phyloP scores from a whole-genome alignment of 2,113 vertebrate species.

The Paraplagusia blochii region DNA sequence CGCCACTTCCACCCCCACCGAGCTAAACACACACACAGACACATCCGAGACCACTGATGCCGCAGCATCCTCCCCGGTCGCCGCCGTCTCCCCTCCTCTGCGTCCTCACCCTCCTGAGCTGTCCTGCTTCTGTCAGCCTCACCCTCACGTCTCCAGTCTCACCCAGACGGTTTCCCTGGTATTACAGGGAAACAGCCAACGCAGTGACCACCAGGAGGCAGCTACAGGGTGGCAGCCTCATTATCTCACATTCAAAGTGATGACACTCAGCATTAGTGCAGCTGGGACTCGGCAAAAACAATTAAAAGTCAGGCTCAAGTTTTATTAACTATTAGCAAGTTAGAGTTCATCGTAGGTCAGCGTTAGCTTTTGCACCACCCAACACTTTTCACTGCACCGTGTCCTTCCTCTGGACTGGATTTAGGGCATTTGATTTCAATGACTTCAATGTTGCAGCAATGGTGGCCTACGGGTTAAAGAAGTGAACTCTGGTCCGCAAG shows the following conservation, averaged over 20 bases:
- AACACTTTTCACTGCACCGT: background rate
- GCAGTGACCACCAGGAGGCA: conserved; percentile 39
- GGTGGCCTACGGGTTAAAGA: too few species aligned
- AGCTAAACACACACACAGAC: conserved; percentile 15
- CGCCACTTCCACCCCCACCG: conserved; percentile 31
- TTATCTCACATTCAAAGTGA: conserved; percentile 53
- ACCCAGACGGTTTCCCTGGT: conserved; percentile 9
- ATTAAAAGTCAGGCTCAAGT: conserved; percentile 15
- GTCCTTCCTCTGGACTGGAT: background rate
- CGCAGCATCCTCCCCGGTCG: background rate
- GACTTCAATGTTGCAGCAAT: too few species aligned
- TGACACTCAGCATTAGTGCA: conserved; percentile 58
- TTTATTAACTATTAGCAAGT: conserved; percentile 6
- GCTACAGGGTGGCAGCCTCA: conserved; percentile 43
- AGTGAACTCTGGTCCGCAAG: too few species aligned
- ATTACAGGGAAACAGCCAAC: conserved; percentile 20
- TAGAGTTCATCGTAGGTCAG: conserved; percentile 2
- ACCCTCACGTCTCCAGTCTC: conserved; percentile 10
- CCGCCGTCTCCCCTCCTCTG: conserved; percentile 16
- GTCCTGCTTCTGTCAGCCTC: conserved; percentile 7
- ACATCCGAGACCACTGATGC: conserved; percentile 20
- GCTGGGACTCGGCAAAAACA: conserved; percentile 28
- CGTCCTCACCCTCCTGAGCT: background rate
- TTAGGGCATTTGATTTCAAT: too few species aligned
- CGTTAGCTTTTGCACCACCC: background rate